Conservation (phyloP, 2,797 vertebrate species). For the Parauchenoglanis ngamensis region DNA sequence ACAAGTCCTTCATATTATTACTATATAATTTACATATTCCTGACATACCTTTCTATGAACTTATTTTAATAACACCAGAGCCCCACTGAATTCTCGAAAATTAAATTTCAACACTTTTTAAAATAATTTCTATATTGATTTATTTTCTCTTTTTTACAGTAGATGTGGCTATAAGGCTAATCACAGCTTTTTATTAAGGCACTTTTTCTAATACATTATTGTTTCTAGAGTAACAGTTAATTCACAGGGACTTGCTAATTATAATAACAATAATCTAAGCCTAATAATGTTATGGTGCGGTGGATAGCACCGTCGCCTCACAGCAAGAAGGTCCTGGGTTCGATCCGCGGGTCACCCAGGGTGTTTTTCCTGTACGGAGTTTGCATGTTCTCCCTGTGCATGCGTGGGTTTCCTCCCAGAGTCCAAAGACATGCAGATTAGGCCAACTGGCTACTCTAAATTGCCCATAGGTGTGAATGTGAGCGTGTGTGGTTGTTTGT, state of each 20-base stretch:
- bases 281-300: background rate
- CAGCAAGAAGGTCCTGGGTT: too few relatives aligned
- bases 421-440: too few relatives aligned
- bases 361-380: too few relatives aligned
- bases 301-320: too few relatives aligned
- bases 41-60: background rate
- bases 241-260: background rate
- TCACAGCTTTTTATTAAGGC: background rate
- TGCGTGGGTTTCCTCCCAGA: too few relatives aligned
- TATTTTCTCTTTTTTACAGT: background rate
- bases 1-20: background rate
- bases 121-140: background rate
- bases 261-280: background rate
- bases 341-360: too few relatives aligned
- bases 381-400: too few relatives aligned
- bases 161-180: background rate
- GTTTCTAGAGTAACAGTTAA: slow-evolving; percentile 3
- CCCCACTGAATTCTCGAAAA: background rate
- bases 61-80: background rate
- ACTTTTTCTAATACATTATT: background rate
- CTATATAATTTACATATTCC: background rate
- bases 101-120: background rate
- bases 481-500: too few relatives aligned
- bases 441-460: too few relatives aligned
- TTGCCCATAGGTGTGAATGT: too few relatives aligned